Evolutionary conservation across 2,113 vertebrate genomes (phyloP), one percentile per base, ranked within the genome.

Genomic region (Petroica traversi): DNA sequence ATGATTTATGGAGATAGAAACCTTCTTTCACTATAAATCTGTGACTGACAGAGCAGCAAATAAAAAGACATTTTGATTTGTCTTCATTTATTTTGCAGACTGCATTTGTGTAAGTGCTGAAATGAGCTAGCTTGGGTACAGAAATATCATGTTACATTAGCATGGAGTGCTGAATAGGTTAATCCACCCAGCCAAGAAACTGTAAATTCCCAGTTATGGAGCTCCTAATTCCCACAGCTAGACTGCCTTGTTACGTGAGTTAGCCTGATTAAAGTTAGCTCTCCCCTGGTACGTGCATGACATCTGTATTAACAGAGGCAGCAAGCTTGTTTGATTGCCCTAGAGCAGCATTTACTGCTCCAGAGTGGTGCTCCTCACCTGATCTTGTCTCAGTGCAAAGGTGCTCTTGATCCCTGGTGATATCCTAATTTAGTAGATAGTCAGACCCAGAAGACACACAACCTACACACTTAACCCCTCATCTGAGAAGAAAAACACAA

Each of bases 381-480:
- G 78, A 68, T 64, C 54, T 68, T 14, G 5, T 51, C 78, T 76
- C 58, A 72, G 48, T 19, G 48, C 43, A 67, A 62, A 63, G 12
- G 26, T 36, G 26, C 48, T 78, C 33, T 74, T 33, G 48, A 52
- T 72, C 26, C n/a, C 48, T 29, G 16, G 11, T 74, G 78, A 81
- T 49, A 68, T 48, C 52, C n/a, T 68, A 61, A 59, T 68, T 83
- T 76, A 57, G n/a, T 26, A 76, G 72, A 66, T 6, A 80, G 58
- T 14, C 33, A 68, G 40, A 41, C 12, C 17, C 0, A 0, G 40
- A 43, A 66, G 22, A 61, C 48, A 36, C 0, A 2, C 48, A 72
- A 92, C 26, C 54, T 52, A 51, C 20, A 48, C 22, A 36, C 78
- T 93, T 89, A 82, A 92, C 45, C 58, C 86, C 55, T 88, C 41